Evolutionary conservation across 2,797 vertebrate genomes (phyloP), one percentile per base, ranked within the genome.

Genomic region (Oryzias sinensis): DNA sequence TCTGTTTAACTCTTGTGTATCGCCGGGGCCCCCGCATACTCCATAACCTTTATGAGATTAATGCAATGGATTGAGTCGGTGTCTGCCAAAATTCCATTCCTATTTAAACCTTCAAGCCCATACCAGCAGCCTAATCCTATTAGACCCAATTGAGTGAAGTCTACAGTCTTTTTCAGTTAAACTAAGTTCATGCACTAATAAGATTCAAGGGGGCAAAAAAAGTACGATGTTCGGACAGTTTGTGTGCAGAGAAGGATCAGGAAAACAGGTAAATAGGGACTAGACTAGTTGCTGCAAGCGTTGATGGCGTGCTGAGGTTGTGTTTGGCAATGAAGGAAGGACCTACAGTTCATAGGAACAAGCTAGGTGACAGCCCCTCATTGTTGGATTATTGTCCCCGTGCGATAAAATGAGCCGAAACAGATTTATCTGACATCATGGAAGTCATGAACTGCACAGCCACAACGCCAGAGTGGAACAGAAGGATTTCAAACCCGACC

Each of bases 141-240:
- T 95, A 96, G 88, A 89, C 79, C 89, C 94, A 97, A 97, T 94
- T 94, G 93, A 96, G 92, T 93, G 91, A 93, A 93, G 90, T 92
- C 84, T 89, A 88, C 88, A 93, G 91, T 91, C 92, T 94, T 95
- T 94, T 93, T 93, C 91, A 93, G 92, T 94, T 93, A 93, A 93
- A 93, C 91, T 90, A 94, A 94, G 93, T 94, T 95, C 89, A 92
- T 86, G 86, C 90, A 91, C 91, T 95, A 95, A 94, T 93, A 93
- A 89, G 90, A 94, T 93, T 94, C 89, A 93, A 88, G 80, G 87
- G 64, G 65, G 71, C 33, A 70, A 45, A 74, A 72, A 74, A 74
- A 70, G 84, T 84, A 85, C 80, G 90, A 87, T 81, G 70, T 80
- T 89, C 83, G 72, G 78, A 87, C 49, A 89, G 89, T 80, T 88